Evolutionary conservation across 2,888 invertebrate genomes (phyloP).

Genomic region (Caenorhabditis macrosperma): DNA sequence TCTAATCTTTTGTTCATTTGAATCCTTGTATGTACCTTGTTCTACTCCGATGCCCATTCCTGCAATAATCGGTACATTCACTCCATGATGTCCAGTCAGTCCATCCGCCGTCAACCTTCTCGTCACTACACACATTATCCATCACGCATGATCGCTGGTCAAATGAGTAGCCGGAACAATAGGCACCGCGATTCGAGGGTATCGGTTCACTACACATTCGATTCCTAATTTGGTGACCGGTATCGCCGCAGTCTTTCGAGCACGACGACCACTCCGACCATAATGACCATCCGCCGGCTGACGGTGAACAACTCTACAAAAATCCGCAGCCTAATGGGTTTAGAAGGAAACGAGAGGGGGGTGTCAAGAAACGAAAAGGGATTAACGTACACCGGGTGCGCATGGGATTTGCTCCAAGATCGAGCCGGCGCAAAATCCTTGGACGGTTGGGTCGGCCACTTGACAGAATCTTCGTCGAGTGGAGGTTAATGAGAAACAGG

Average conservation of each 20-base stretch:
- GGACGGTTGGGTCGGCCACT: conserved; percentile 74
- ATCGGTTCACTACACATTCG: conserved; percentile 79
- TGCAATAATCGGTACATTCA: conserved; percentile 76
- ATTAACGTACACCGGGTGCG: conserved; percentile 58
- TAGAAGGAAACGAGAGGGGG: background rate
- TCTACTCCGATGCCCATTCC: conserved; percentile 76
- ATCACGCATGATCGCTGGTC: conserved; percentile 76
- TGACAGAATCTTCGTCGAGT: conserved; percentile 78
- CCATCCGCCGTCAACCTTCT: conserved; percentile 76
- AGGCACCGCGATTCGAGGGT: conserved; percentile 78
- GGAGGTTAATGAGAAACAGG: conserved; percentile 77
- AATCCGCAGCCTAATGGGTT: conserved; percentile 7
- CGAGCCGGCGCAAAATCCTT: conserved; percentile 78
- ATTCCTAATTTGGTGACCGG: conserved; percentile 78
- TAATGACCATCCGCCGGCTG: conserved; percentile 76
- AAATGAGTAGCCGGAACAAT: conserved; percentile 80
- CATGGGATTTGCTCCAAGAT: conserved; percentile 76
- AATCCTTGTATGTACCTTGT: conserved; percentile 67
- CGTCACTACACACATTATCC: conserved; percentile 55
- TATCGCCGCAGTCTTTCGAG: conserved; percentile 75
- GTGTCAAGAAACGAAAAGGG: background rate
- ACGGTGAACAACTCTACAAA: conserved; percentile 61
- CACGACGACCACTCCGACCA: conserved; percentile 78
- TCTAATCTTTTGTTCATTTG: conserved; percentile 3
- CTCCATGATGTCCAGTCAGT: conserved; percentile 77